Evolutionary conservation across 2,113 vertebrate genomes (phyloP).

Genomic region (Charina bottae): DNA sequence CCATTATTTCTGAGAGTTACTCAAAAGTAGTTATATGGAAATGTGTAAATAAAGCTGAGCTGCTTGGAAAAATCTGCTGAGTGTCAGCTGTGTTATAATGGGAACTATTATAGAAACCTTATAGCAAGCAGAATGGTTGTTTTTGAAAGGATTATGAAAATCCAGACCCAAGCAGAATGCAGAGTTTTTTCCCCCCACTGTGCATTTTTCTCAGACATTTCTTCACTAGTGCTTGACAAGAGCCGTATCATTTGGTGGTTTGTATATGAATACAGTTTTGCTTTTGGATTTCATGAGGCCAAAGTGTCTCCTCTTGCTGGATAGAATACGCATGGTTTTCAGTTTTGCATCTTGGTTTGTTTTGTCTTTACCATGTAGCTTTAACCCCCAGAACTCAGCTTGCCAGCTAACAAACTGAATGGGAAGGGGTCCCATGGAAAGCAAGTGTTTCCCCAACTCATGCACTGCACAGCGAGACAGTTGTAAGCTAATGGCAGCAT

Average conservation of each 20-base stretch:
- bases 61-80: background rate
- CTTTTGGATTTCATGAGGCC: background rate
- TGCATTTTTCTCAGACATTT: conserved; percentile 1
- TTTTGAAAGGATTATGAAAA: background rate
- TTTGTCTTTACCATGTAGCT: fast-evolving
- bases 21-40: background rate
- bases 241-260: background rate
- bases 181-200: background rate
- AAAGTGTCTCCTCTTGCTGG: background rate
- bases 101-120: background rate
- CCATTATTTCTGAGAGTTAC: background rate
- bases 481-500: background rate
- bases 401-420: background rate
- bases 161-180: background rate
- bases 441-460: fast-evolving
- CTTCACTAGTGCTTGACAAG: background rate
- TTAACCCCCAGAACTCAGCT: background rate
- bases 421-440: background rate
- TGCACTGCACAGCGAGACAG: too few species aligned
- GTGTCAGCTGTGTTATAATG: background rate
- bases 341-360: fast-evolving
- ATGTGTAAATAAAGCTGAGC: background rate
- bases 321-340: background rate
- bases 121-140: background rate
- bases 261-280: background rate